Conservation (phyloP, 1,140 invertebrate species). For the Drosophila micromelanica region DNA sequence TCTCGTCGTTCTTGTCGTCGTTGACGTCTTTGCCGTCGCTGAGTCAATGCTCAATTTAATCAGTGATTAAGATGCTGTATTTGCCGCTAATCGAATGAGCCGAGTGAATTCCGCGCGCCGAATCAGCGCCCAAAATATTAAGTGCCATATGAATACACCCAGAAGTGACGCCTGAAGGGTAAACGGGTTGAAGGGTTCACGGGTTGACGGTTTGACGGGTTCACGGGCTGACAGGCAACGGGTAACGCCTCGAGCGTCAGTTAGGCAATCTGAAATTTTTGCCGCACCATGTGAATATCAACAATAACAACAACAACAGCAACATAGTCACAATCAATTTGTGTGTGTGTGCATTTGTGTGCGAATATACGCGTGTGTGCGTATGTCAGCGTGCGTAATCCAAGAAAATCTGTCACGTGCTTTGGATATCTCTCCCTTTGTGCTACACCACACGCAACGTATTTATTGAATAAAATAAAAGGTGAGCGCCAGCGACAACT, state of each 20-base stretch:
- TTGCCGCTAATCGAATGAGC: slow-evolving; percentile 48
- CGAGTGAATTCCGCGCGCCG: slow-evolving; percentile 44
- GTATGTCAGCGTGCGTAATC: slow-evolving; percentile 70
- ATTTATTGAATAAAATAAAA: slow-evolving; percentile 77
- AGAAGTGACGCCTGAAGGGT: slow-evolving; percentile 6
- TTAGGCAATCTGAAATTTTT: slow-evolving; percentile 40
- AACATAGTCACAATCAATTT: slow-evolving; percentile 30
- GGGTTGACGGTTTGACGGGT: not conserved
- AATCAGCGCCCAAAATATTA: slow-evolving; percentile 30
- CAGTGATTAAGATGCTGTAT: slow-evolving; percentile 57
- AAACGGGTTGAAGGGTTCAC: not conserved
- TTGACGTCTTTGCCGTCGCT: slow-evolving; percentile 17
- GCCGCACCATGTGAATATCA: slow-evolving; percentile 43
- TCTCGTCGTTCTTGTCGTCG: slow-evolving; percentile 21
- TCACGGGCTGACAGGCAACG: slow-evolving; percentile 16
- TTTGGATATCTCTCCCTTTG: slow-evolving; percentile 70
- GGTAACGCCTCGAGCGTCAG: slow-evolving; percentile 15
- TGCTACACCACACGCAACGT: slow-evolving; percentile 49
- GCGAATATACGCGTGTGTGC: slow-evolving; percentile 29
- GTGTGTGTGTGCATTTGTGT: slow-evolving; percentile 14
- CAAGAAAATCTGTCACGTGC: slow-evolving; percentile 80
- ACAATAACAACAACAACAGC: slow-evolving; percentile 36
- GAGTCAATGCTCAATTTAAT: slow-evolving; percentile 48
- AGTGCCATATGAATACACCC: slow-evolving; percentile 29
- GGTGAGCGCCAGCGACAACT: slow-evolving; percentile 55